A percentile compares a stretch with the other conserved stretches of the same genome.
phyloP scores from a whole-genome alignment of 2,113 vertebrate species.

The Sebastes fasciatus region DNA sequence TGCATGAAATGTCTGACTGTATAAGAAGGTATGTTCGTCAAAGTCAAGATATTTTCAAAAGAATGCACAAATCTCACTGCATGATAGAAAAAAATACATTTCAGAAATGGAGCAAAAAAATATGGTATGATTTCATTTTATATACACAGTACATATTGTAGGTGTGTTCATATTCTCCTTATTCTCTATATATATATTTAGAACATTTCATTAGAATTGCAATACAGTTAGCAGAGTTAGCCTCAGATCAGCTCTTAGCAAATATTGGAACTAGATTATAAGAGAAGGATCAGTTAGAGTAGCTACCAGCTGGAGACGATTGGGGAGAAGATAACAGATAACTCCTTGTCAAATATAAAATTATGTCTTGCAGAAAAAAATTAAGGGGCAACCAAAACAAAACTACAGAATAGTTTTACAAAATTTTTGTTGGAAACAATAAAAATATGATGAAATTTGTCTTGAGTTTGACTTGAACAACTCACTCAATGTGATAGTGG shows the following conservation, averaged over 20 bases:
- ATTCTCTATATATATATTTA: too few species aligned
- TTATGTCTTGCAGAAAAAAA: neutral
- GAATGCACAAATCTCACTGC: neutral
- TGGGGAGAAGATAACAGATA: too few species aligned
- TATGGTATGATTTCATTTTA: too few species aligned
- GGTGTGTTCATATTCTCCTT: too few species aligned
- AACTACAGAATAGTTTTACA: neutral
- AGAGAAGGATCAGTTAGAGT: neutral
- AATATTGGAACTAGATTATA: neutral
- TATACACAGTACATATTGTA: too few species aligned
- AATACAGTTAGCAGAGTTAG: too few species aligned
- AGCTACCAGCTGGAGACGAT: neutral
- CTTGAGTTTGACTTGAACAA: neutral
- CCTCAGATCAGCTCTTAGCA: neutral
- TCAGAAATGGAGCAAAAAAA: too few species aligned
- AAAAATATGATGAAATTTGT: neutral
- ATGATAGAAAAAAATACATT: too few species aligned
- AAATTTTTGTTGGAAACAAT: neutral
- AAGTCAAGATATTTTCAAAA: neutral
- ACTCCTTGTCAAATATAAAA: neutral
- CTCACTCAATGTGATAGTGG: neutral
- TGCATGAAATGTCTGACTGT: neutral
- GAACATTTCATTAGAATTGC: too few species aligned
- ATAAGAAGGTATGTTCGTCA: conserved; percentile 15
- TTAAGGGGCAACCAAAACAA: neutral